Conservation (phyloP, 2,888 invertebrate species). For the Macrophya alboannulata region DNA sequence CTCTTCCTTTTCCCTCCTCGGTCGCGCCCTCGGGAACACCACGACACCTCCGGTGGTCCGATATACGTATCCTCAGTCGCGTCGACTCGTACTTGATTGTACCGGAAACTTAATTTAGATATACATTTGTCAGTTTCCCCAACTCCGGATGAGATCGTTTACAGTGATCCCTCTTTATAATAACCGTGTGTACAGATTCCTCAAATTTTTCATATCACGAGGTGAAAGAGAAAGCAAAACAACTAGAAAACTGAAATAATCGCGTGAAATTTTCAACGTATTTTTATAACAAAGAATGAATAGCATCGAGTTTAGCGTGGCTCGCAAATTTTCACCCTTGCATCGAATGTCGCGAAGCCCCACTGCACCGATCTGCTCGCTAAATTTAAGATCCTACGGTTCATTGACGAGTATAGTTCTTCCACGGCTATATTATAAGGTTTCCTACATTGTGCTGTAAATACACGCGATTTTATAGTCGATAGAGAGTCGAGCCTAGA, state of each 20-base stretch:
- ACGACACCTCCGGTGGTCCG: slow-evolving; percentile 51
- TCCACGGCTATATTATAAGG: neutral
- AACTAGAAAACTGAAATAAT: neutral
- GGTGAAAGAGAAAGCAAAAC: too few species aligned
- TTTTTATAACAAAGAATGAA: neutral
- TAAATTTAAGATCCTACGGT: neutral
- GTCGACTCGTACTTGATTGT: slow-evolving; percentile 30
- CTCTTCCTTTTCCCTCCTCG: slow-evolving; percentile 45
- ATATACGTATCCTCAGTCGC: slow-evolving; percentile 44
- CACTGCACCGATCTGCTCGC: neutral
- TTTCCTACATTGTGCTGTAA: neutral
- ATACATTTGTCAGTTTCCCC: slow-evolving; percentile 19
- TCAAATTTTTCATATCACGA: neutral
- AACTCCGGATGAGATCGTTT: neutral
- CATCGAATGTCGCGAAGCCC: slow-evolving; percentile 4
- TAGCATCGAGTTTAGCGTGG: neutral
- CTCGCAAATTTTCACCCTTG: neutral
- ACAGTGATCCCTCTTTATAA: neutral
- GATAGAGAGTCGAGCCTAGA: neutral
- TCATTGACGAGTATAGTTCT: neutral
- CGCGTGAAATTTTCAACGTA: neutral
- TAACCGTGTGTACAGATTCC: neutral
- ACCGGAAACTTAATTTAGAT: slow-evolving; percentile 36
- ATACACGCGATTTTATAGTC: neutral
- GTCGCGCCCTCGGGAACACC: slow-evolving; percentile 41